A percentile compares a stretch with the other conserved stretches of the same genome.
phyloP scores from a whole-genome alignment of 2,888 invertebrate genomes.

The Cryptocheilus praepositus region DNA sequence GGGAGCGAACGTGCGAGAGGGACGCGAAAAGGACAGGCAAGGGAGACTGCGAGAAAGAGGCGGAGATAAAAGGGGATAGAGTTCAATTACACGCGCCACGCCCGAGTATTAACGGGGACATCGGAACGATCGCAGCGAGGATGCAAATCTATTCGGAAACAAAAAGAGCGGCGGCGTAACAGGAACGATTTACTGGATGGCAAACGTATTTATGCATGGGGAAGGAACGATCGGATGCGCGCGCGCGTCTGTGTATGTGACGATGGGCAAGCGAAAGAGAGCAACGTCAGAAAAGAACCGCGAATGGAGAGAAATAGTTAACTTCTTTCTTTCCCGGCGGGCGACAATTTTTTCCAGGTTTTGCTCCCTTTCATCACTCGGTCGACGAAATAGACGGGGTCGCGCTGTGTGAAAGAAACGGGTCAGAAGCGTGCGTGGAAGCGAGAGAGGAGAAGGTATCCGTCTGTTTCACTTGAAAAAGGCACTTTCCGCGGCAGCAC shows the following conservation, averaged over 20 bases:
- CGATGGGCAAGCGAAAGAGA: background rate
- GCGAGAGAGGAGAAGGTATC: constrained; percentile 48
- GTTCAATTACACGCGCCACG: constrained; percentile 55
- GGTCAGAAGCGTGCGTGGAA: constrained; percentile 32
- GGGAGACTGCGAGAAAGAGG: background rate
- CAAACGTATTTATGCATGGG: background rate
- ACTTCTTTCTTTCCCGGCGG: constrained; percentile 49
- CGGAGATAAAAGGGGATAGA: constrained; percentile 22
- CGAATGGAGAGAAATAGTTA: constrained; percentile 52
- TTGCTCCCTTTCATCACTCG: constrained; percentile 64
- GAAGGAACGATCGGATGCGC: background rate
- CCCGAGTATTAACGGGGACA: constrained; percentile 41
- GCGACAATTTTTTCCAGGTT: constrained; percentile 59
- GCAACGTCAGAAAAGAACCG: constrained; percentile 19
- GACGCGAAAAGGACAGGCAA: too few relatives aligned
- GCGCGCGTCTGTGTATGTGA: background rate
- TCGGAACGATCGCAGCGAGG: constrained; percentile 28
- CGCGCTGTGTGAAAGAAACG: constrained; percentile 42
- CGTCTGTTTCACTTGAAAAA: constrained; percentile 69
- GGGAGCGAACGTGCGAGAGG: constrained; percentile 13
- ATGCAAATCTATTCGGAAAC: constrained; percentile 17
- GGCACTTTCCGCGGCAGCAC: constrained; percentile 71
- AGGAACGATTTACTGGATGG: too few relatives aligned
- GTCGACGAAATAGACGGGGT: constrained; percentile 57
- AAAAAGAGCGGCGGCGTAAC: background rate